Evolutionary conservation across 2,888 invertebrate genomes (phyloP).

Genomic region (Cephus spinipes): DNA sequence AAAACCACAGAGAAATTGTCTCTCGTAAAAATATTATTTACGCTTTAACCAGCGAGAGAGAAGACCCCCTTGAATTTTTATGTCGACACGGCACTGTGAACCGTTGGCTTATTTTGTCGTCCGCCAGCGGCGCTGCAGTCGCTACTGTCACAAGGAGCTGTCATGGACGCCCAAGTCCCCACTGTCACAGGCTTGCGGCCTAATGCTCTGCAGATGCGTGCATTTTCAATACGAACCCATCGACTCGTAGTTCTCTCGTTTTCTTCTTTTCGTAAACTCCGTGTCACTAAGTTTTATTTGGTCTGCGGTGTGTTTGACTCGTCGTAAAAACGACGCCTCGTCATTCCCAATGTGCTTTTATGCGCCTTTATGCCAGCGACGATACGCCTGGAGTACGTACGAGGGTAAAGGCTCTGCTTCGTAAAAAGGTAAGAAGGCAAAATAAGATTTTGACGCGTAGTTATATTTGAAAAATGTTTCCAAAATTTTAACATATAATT

Average conservation of each 20-base stretch:
- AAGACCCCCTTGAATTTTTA: not conserved
- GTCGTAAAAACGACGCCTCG: slow-evolving; percentile 34
- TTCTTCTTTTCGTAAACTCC: not conserved
- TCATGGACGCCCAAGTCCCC: not conserved
- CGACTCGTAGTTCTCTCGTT: not conserved
- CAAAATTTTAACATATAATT: not conserved
- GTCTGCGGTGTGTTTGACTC: slow-evolving; percentile 37
- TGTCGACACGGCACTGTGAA: not conserved
- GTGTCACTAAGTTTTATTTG: slow-evolving; percentile 18
- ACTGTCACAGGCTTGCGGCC: not conserved
- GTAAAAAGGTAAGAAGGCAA: not conserved
- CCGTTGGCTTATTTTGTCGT: not conserved
- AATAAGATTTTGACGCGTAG: not conserved
- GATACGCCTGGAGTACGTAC: not conserved
- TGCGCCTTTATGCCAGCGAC: slow-evolving; percentile 28
- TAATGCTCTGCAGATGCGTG: slow-evolving; percentile 21
- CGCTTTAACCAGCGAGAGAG: slow-evolving; percentile 21
- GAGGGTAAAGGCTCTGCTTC: not conserved
- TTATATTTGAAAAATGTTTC: not conserved
- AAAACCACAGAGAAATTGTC: slow-evolving; percentile 36
- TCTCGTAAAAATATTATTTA: slow-evolving; percentile 45
- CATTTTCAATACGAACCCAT: not conserved
- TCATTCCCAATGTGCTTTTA: slow-evolving; percentile 30
- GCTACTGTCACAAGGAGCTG: not conserved
- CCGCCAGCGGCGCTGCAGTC: not conserved